These are phyloP conservation scores for Geococcyx californianus DNA, from an alignment of 2,113 vertebrate species.

Conservation along the genomic window DNA sequence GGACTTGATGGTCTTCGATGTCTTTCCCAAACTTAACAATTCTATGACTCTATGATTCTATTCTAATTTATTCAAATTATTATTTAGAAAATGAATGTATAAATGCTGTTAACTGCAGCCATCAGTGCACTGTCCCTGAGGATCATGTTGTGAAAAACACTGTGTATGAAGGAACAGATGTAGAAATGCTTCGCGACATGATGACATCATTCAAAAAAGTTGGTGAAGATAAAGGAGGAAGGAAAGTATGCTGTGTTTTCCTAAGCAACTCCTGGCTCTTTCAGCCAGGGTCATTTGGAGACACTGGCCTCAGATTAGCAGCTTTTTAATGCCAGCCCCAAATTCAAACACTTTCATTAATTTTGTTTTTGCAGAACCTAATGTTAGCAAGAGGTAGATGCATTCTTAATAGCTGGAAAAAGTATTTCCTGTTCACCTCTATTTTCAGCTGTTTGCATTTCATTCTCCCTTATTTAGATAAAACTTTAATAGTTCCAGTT, in stretches of 20 bases:
- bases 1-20: too few species aligned
- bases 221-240: not conserved
- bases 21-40: too few species aligned
- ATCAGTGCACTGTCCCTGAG: not conserved
- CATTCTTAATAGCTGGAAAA: not conserved
- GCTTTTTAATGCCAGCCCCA: not conserved
- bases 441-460: slow-evolving; percentile 33
- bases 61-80: not conserved
- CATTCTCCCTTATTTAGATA: slow-evolving; percentile 2
- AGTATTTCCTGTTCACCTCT: not conserved
- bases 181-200: not conserved
- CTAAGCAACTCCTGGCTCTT: not conserved
- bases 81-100: not conserved
- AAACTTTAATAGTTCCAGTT: not conserved
- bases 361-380: slow-evolving; percentile 29
- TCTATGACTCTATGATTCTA: too few species aligned
- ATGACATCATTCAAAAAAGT: not conserved
- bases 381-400: not conserved
- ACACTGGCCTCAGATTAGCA: not conserved
- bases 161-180: not conserved
- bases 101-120: not conserved
- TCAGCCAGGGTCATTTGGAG: not conserved
- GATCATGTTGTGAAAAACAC: not conserved
- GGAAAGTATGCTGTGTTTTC: not conserved
- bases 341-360: not conserved